Percentiles rank a stretch among this genome's conserved stretches.
phyloP scores from a whole-genome alignment of 2,113 vertebrate species.

The Austrofundulus limnaeus region DNA sequence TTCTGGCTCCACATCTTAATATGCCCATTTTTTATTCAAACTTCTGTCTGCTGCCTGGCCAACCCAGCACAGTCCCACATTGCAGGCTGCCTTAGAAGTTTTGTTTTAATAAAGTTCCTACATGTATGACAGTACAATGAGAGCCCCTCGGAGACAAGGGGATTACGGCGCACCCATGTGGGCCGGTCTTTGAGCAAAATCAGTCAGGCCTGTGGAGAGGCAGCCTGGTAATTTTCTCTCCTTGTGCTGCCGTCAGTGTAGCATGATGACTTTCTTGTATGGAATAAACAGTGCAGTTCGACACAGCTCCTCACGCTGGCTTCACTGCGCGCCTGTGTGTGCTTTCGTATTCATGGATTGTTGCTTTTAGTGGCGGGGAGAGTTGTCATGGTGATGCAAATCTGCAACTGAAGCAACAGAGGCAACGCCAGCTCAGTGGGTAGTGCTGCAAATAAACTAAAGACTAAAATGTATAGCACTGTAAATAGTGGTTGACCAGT shows the following conservation, averaged over 20 bases:
- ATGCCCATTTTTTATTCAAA: conserved; percentile 1
- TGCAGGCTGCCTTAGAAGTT: conserved; percentile 43
- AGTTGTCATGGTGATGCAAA: conserved; percentile 4
- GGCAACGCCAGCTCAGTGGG: not conserved
- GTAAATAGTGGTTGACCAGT: no score
- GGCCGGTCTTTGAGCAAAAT: conserved; percentile 67
- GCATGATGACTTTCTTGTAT: conserved; percentile 39
- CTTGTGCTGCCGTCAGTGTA: conserved; percentile 46
- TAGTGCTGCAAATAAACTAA: not conserved
- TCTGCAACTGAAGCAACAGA: not conserved
- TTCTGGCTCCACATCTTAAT: not conserved
- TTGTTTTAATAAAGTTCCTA: conserved; percentile 68
- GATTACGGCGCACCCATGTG: conserved; percentile 55
- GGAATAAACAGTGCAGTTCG: conserved; percentile 44
- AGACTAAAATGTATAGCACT: not conserved
- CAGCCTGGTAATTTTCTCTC: conserved; percentile 61
- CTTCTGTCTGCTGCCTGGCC: conserved; percentile 36
- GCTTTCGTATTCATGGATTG: conserved; percentile 27
- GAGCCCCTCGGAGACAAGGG: conserved; percentile 59
- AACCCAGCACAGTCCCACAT: conserved; percentile 18
- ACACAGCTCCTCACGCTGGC: conserved; percentile 22
- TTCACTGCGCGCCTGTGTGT: conserved; percentile 22
- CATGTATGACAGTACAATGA: conserved; percentile 57
- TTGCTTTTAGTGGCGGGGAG: conserved; percentile 18
- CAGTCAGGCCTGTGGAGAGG: conserved; percentile 63